Conservation (phyloP, 37 sponge, comb jelly and placozoan species). For the Theonella swinhoei region DNA sequence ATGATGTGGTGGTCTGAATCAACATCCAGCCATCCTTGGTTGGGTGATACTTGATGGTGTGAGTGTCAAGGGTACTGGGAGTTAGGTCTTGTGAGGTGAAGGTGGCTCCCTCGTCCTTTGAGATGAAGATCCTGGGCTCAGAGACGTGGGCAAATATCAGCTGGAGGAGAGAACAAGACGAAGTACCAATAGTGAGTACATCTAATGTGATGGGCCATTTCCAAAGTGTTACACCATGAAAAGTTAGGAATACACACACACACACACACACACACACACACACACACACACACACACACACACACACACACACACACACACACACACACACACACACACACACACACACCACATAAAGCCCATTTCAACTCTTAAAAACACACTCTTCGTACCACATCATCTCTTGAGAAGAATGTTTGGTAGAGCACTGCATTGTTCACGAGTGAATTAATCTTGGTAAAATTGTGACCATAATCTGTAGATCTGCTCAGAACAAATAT, state of each 20-base stretch:
- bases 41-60: conserved; percentile 49
- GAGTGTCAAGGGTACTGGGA: conserved; percentile 39
- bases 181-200: background rate
- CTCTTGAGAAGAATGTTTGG: conserved; percentile 26
- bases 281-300: background rate
- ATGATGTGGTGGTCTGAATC: conserved; percentile 28
- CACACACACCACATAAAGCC: background rate
- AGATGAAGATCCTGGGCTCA: conserved; percentile 33
- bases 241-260: background rate
- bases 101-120: conserved; percentile 57
- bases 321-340: background rate
- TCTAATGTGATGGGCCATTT: conserved; percentile 3
- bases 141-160: conserved; percentile 49
- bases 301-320: background rate
- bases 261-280: background rate
- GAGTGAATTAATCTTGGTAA: conserved; percentile 7
- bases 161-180: conserved; percentile 20
- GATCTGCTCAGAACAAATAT: conserved; percentile 32
- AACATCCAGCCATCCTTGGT: conserved; percentile 8
- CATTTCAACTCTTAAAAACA: too few species aligned
- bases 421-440: conserved; percentile 14
- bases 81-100: conserved; percentile 12
- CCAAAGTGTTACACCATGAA: background rate
- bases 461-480: conserved; percentile 50
- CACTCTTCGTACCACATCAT: background rate